Percentiles rank a stretch among this genome's conserved stretches.
Evolutionary conservation across 92 coral and sea anemone genomes (phyloP).

Genomic region (Porites divaricata): DNA sequence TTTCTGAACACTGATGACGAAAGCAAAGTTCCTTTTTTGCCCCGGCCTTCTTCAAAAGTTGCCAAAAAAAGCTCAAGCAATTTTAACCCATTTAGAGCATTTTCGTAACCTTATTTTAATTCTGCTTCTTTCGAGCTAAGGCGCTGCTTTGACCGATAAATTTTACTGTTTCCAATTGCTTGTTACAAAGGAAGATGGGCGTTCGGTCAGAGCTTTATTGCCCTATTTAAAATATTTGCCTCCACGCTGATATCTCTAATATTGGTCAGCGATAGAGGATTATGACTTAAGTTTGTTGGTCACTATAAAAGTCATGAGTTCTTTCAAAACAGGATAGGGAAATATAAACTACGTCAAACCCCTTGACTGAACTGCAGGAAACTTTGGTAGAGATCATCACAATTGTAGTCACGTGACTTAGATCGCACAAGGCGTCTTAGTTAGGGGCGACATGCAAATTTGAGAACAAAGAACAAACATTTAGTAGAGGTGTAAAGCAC

Average conservation of each 20-base stretch:
- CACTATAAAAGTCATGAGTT: background rate
- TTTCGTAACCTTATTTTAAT: background rate
- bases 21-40: background rate
- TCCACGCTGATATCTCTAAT: background rate
- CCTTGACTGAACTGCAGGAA: background rate
- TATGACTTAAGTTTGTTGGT: background rate
- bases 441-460: background rate
- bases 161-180: background rate
- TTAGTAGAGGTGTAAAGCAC: background rate
- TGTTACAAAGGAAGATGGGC: slow-evolving; percentile 9
- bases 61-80: slow-evolving; percentile 2
- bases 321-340: background rate
- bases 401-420: background rate
- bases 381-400: background rate
- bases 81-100: background rate
- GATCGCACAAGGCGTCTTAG: background rate
- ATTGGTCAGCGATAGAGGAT: slow-evolving; percentile 6
- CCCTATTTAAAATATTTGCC: slow-evolving; percentile 12
- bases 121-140: background rate
- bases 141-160: background rate
- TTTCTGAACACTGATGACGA: slow-evolving; percentile 17
- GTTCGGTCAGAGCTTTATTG: background rate
- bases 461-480: background rate
- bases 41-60: background rate
- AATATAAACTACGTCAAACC: slow-evolving; percentile 15